A percentile compares a stretch with the other conserved stretches of the same genome.
Conservation (phyloP, 2,113 vertebrate genomes). For the Oreochromis tanganicae region DNA sequence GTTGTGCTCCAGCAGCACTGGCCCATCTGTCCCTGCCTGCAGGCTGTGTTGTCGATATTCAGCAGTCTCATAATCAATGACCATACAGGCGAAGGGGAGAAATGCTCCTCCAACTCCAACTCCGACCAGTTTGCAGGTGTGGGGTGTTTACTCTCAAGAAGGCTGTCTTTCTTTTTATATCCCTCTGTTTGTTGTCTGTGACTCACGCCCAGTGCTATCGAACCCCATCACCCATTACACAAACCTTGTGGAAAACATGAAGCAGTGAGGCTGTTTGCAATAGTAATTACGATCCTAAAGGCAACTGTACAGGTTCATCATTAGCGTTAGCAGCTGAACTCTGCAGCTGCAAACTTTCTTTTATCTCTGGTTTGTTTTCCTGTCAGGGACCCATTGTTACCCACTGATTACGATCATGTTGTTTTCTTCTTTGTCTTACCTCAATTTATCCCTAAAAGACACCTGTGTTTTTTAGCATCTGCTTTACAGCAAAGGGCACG, state of each 20-base stretch:
- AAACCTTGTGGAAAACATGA: background rate
- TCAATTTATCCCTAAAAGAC: background rate
- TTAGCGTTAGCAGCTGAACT: background rate
- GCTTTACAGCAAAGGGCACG: background rate
- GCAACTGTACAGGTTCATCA: background rate
- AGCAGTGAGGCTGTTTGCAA: background rate
- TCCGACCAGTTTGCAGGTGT: constrained; percentile 11
- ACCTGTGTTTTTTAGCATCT: background rate
- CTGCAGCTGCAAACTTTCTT: background rate
- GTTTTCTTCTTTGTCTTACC: background rate
- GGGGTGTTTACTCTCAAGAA: background rate
- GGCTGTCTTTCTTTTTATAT: constrained; percentile 24
- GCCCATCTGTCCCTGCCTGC: constrained; percentile 56
- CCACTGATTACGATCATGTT: background rate
- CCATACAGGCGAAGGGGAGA: background rate
- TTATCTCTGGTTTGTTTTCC: background rate
- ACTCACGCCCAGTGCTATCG: background rate
- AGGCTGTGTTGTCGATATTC: constrained; percentile 30
- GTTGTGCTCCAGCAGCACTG: background rate
- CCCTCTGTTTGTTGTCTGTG: background rate
- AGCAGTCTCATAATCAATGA: constrained; percentile 39
- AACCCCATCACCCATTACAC: background rate
- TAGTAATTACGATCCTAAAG: background rate
- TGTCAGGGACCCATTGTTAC: background rate
- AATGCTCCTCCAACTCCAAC: background rate